Percentiles rank a stretch among this genome's conserved stretches.
phyloP scores from a whole-genome alignment of 2,888 invertebrate species.

The Acronicta psi region DNA sequence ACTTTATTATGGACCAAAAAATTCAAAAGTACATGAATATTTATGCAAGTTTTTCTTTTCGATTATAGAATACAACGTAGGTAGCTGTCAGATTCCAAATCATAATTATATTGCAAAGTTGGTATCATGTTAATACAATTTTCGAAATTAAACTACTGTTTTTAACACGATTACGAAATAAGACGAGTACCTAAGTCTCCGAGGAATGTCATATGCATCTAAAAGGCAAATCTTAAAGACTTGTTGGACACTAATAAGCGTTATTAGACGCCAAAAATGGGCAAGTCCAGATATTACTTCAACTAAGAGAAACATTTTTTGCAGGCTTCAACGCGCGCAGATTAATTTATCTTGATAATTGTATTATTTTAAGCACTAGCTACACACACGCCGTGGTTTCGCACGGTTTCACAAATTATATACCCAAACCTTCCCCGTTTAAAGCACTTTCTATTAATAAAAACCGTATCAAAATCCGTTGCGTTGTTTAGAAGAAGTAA shows the following conservation, averaged over 20 bases:
- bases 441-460: too few relatives aligned
- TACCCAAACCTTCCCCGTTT: too few relatives aligned
- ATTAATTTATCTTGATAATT: slow-evolving; percentile 7
- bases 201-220: slow-evolving; percentile 10
- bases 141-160: not conserved
- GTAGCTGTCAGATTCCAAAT: too few relatives aligned
- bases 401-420: too few relatives aligned
- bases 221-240: slow-evolving; percentile 35
- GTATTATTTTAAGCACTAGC: slow-evolving; percentile 16
- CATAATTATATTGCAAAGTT: too few relatives aligned
- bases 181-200: slow-evolving; percentile 5
- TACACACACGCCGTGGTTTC: too few relatives aligned
- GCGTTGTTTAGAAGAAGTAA: too few relatives aligned
- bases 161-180: not conserved
- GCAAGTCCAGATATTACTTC: slow-evolving; percentile 15
- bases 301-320: slow-evolving; percentile 12
- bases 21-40: too few relatives aligned
- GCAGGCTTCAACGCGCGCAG: not conserved
- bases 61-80: too few relatives aligned
- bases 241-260: slow-evolving; percentile 33
- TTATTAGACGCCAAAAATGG: slow-evolving; percentile 33
- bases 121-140: not conserved
- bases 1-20: too few relatives aligned
- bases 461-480: too few relatives aligned
- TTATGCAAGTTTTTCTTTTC: too few relatives aligned